phyloP scores from a whole-genome alignment of 2,888 invertebrate species.

The Oxystoma pomonae region DNA sequence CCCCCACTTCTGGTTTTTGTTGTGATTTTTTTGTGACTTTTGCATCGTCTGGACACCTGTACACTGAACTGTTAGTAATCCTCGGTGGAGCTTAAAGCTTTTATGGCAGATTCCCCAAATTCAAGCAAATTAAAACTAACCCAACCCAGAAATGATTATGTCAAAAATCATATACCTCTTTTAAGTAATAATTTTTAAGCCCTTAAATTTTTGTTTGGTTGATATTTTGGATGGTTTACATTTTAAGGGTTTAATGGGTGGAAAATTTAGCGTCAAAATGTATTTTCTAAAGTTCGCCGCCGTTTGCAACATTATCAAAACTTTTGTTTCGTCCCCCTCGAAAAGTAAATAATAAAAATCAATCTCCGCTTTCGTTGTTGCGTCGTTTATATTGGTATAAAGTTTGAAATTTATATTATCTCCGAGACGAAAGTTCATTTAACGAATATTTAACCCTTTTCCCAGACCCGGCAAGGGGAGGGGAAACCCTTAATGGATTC shows the following conservation, averaged over 20 bases:
- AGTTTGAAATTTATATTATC: not conserved
- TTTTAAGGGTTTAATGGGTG: not conserved
- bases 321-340: not conserved
- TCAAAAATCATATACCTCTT: no score
- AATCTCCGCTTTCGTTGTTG: not conserved
- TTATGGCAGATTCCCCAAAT: no score
- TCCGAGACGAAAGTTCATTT: not conserved
- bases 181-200: no score
- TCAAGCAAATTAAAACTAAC: no score
- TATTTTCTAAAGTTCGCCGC: not conserved
- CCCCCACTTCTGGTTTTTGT: no score
- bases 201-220: no score
- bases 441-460: not conserved
- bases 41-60: no score
- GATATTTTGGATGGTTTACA: not conserved
- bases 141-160: no score
- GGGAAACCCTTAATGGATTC: not conserved
- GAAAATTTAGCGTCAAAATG: not conserved
- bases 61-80: no score
- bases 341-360: not conserved
- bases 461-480: not conserved
- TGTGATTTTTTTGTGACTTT: no score
- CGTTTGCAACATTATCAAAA: not conserved
- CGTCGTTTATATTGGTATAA: not conserved
- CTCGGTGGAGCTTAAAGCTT: no score